Evolutionary conservation across 2,113 vertebrate species (phyloP), one percentile per base, ranked within the genome.

Genomic region (Plestiodon gilberti): DNA sequence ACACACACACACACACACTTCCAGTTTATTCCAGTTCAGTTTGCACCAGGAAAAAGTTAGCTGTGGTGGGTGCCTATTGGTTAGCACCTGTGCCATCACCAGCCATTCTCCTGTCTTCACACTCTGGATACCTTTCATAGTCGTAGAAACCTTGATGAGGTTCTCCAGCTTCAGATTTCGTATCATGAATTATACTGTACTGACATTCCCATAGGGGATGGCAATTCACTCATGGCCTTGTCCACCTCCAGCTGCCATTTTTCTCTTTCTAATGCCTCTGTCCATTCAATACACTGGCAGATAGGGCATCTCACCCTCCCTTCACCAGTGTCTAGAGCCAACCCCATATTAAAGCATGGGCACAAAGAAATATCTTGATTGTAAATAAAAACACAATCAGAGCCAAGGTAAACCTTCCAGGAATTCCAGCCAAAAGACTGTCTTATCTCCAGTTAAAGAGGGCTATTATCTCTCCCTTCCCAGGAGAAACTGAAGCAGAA

Each of bases 361-460:
- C 89, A 75, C 85, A 95, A 95, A 95, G 92, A 92, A 96, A 96
- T 96, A 95, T 95, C 96, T 96, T 96, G 48, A 95, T 96, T 95
- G 89, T 89, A 87, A 93, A 87, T 79, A 89, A 79, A 81, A 83
- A 93, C 91, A 95, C 91, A 91, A 74, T 91, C 90, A 93, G 89
- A 94, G 91, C 93, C 94, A 94, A 95, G 95, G 93, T 96, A 94
- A 96, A 87, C 81, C 96, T 91, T 74, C 90, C 80, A 95, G 95
- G 96, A 97, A 95, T 96, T 95, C 87, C 91, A 94, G 89, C 90
- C 92, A 95, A 97, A 95, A 96, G 94, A 93, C 95, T 97, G 95
- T 94, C 96, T 97, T 97, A 97, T 97, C 97, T 97, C 95, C 97
- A 96, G 97, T 96, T 97, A 97, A 97, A 97, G 95, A 96, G 95